Percentiles rank a stretch among this genome's conserved stretches.
Evolutionary conservation across 2,888 invertebrate species (phyloP).

Genomic region (Rugalucina vietnamica): DNA sequence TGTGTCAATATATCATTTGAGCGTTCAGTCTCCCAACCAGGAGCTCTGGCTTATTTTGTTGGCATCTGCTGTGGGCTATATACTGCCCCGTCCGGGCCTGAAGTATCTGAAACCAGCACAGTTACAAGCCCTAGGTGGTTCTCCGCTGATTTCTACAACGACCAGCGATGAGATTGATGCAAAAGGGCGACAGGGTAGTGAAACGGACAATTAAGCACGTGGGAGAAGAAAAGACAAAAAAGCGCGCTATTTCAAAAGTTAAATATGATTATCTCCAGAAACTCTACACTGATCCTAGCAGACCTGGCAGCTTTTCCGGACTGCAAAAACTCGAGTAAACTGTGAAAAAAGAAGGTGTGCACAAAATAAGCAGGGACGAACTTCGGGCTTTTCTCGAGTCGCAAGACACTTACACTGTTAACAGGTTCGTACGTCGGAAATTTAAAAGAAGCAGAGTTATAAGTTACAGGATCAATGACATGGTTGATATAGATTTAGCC

Average conservation of each 20-base stretch:
- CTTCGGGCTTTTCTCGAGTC: neutral
- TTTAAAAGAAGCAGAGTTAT: neutral
- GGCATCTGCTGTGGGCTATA: too few species aligned
- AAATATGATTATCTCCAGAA: neutral
- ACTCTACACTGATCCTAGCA: neutral
- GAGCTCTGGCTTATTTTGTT: neutral
- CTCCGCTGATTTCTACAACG: too few species aligned
- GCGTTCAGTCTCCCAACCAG: neutral
- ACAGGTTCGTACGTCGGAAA: neutral
- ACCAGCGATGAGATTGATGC: too few species aligned
- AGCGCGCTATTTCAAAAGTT: neutral
- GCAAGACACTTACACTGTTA: neutral
- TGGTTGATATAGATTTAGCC: neutral
- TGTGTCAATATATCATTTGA: neutral
- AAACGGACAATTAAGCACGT: too few species aligned
- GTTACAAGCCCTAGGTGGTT: too few species aligned
- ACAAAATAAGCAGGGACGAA: neutral
- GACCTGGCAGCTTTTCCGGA: neutral
- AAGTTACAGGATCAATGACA: neutral
- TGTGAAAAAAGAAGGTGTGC: neutral
- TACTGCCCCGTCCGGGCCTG: neutral
- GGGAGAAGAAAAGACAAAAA: too few species aligned
- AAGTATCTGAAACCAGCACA: neutral
- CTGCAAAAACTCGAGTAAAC: too few species aligned
- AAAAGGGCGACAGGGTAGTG: too few species aligned